phyloP scores from a whole-genome alignment of 2,888 invertebrate genomes.

The Pantelozetes paolii region DNA sequence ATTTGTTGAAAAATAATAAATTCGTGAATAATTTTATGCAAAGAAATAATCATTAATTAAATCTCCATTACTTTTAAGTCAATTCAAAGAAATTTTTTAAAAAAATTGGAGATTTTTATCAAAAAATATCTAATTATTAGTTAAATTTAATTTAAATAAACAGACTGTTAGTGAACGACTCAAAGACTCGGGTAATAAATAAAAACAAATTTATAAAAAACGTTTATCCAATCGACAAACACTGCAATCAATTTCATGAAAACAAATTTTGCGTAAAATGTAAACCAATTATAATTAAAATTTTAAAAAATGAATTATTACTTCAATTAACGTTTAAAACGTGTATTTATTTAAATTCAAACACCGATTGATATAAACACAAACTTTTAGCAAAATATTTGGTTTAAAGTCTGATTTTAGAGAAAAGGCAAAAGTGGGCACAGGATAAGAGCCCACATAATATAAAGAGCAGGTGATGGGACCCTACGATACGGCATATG shows the following conservation, averaged over 20 bases:
- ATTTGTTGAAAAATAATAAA: neutral
- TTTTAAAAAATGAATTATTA: too few relatives aligned
- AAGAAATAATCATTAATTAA: slow-evolving; percentile 2
- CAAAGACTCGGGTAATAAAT: neutral
- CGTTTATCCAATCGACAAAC: too few relatives aligned
- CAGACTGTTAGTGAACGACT: neutral
- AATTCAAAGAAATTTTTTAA: neutral
- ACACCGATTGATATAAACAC: too few relatives aligned
- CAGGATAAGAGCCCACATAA: neutral
- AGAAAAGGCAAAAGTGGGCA: too few relatives aligned
- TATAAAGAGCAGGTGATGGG: neutral
- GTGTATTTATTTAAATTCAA: too few relatives aligned
- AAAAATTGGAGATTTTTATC: neutral
- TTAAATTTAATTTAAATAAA: slow-evolving; percentile 5
- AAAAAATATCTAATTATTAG: neutral
- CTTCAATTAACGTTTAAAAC: too few relatives aligned
- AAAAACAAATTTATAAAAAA: neutral
- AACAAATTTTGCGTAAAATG: too few relatives aligned
- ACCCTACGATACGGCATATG: neutral
- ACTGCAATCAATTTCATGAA: too few relatives aligned
- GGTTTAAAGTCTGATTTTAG: too few relatives aligned
- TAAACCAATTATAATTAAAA: too few relatives aligned
- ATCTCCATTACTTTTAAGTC: neutral
- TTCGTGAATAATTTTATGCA: neutral
- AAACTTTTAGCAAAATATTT: too few relatives aligned